phyloP scores from a whole-genome alignment of 2,797 vertebrate species.

The Philypnodon macrostomus region DNA sequence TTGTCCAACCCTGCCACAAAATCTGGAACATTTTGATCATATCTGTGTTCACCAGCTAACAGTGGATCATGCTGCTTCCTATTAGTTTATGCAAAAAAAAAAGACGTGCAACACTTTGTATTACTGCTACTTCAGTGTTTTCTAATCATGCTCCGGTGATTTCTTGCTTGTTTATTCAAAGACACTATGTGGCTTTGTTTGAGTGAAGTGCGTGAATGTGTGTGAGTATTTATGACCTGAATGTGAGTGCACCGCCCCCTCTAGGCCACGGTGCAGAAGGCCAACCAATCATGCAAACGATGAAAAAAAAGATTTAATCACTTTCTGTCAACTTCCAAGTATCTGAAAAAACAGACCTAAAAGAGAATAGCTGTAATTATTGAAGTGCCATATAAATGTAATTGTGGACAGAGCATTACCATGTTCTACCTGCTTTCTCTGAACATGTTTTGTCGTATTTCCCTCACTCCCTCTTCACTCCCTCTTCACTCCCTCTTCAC shows the following conservation, averaged over 20 bases:
- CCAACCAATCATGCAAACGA: conserved; percentile 15
- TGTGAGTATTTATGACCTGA: conserved; percentile 22
- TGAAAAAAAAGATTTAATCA: conserved; percentile 5
- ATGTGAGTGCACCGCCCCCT: conserved; percentile 53
- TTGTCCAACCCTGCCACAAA: conserved; percentile 32
- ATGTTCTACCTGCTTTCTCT: conserved; percentile 16
- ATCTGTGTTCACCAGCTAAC: conserved; percentile 52
- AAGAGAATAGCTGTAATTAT: background rate
- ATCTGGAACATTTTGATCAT: conserved; percentile 31
- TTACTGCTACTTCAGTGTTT: conserved; percentile 54
- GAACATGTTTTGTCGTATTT: background rate
- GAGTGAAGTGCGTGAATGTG: conserved; percentile 18
- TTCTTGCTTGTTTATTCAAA: conserved; percentile 32
- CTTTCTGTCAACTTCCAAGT: conserved; percentile 13
- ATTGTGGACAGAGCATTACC: conserved; percentile 21
- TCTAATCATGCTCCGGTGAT: conserved; percentile 30
- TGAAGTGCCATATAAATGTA: conserved; percentile 60
- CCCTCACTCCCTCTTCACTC: conserved; percentile 12
- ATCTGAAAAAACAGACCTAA: conserved; percentile 5
- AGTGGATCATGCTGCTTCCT: conserved; percentile 60
- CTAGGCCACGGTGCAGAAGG: conserved; percentile 29
- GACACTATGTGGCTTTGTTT: conserved; percentile 54
- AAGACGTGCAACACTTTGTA: conserved; percentile 47
- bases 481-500: conserved; percentile 14
- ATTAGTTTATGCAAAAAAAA: conserved; percentile 68